A percentile compares a stretch with the other conserved stretches of the same genome.
These are phyloP conservation scores for Panopea generosa DNA, from an alignment of 2,888 invertebrate species.

Conservation along the genomic window DNA sequence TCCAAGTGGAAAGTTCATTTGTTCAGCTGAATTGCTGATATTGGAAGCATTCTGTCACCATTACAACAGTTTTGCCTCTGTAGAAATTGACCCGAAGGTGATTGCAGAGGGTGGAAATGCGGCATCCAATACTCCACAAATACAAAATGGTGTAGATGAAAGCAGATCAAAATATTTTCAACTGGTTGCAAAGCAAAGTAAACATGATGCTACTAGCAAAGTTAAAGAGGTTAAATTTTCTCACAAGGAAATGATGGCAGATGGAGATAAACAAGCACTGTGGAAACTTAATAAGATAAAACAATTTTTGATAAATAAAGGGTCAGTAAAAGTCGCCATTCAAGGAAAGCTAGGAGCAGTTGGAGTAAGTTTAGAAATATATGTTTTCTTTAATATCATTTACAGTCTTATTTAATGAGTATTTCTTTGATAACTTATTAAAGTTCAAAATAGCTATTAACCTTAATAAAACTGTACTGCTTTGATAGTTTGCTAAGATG, in stretches of 20 bases:
- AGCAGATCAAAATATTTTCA: not conserved
- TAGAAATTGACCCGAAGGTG: too few species aligned
- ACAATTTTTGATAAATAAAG: constrained; percentile 10
- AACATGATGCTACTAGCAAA: not conserved
- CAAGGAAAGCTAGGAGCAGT: constrained; percentile 7
- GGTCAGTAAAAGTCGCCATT: constrained; percentile 20
- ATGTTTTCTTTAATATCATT: too few species aligned
- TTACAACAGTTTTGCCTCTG: not conserved
- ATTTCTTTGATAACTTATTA: too few species aligned
- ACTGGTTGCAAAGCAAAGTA: constrained; percentile 7
- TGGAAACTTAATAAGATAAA: constrained; percentile 17
- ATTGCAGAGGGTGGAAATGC: too few species aligned
- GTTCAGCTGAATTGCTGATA: constrained; percentile 18
- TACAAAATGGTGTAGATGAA: too few species aligned
- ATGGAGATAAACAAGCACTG: not conserved
- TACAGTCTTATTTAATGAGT: too few species aligned
- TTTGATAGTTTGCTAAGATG: too few species aligned
- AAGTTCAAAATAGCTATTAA: too few species aligned
- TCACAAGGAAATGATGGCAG: not conserved
- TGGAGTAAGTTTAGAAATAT: too few species aligned
- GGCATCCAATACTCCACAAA: too few species aligned
- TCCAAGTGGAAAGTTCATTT: constrained; percentile 23
- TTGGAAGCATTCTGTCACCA: constrained; percentile 21
- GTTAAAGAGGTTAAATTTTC: not conserved
- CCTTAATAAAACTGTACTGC: too few species aligned